A percentile compares a stretch with the other conserved stretches of the same genome.
These are phyloP conservation scores for Zaprionus kolodkinae DNA, from an alignment of 1,140 invertebrate species.

Conservation along the genomic window DNA sequence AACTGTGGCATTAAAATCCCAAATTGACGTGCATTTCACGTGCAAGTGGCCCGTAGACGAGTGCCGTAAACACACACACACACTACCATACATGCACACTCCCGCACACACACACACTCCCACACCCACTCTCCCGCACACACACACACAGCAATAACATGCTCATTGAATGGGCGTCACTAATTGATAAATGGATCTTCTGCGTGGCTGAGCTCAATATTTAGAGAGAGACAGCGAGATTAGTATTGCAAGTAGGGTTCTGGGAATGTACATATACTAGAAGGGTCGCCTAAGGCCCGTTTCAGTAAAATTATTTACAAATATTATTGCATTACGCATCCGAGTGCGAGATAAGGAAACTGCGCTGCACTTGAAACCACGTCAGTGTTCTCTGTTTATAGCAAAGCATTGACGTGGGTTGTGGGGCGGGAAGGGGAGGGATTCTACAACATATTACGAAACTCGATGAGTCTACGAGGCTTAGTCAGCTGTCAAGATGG, in stretches of 20 bases:
- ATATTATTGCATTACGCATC: slow-evolving; percentile 34
- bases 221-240: neutral
- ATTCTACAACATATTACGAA: neutral
- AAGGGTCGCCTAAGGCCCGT: neutral
- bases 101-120: slow-evolving; percentile 31
- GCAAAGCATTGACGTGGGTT: neutral
- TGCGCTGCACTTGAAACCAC: slow-evolving; percentile 33
- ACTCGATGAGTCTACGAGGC: slow-evolving; percentile 4
- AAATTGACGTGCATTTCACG: slow-evolving; percentile 76
- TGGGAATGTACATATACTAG: neutral
- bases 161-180: slow-evolving; percentile 70
- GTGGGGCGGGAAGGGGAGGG: neutral
- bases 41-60: slow-evolving; percentile 56
- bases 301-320: slow-evolving; percentile 31
- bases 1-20: slow-evolving; percentile 60
- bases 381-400: slow-evolving; percentile 15
- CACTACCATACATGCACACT: neutral
- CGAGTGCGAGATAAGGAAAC: slow-evolving; percentile 35
- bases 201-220: slow-evolving; percentile 63
- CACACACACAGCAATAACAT: slow-evolving; percentile 26
- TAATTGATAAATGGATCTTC: slow-evolving; percentile 76
- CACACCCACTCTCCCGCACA: slow-evolving; percentile 10
- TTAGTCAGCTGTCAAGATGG: slow-evolving; percentile 69
- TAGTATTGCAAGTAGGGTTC: neutral
- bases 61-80: slow-evolving; percentile 8